Base-by-base conservation (phyloP, 2,113 vertebrate genomes). In the Cinclus mexicanus region DNA sequence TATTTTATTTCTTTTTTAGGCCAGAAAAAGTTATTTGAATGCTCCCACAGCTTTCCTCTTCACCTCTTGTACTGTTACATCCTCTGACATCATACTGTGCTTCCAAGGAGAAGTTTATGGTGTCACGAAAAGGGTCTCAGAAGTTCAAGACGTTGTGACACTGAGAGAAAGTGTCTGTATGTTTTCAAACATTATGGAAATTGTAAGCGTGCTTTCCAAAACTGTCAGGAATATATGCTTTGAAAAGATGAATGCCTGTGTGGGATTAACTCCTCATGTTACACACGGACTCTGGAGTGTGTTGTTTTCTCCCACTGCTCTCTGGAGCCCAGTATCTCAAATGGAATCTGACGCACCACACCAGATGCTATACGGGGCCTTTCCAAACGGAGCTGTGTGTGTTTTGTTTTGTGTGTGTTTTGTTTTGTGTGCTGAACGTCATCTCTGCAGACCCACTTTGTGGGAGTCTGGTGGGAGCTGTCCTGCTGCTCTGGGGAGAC, bases 31-130 rank as follows among this genome's bases (percentile, higher is more conserved):
- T 94, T 92, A 96, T 96, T 94, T 95, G 95, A 97, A 97, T 97
- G 96, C 93, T 97, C 96, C 97, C 96, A 97, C 93, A 97, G 97
- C 97, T 98, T 97, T 98, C 86, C 95, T 97, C 84, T 93, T 93
- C 91, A 94, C 70, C 85, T 95, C 95, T 96, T 95, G 91, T 96
- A 86, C 93, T 91, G 90, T 56, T 94, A 72, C 94, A 95, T 96
- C 94, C 93, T 97, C 93, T 97, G 96, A 97, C 93, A 97, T 97
- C 96, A 97, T 90, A 93, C 92, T 90, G 89, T 92, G 94, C 89
- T 96, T 96, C 94, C 94, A 96, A 93, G 89, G 94, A 95, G 95
- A 93, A 96, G 94, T 95, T 96, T 97, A 95, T 95, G 93, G 96
- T 96, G 95, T 96, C 95, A 95, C 67, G 85, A 84, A 94, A 96